These are phyloP conservation scores for Euclidia mi DNA, from an alignment of 2,888 invertebrate species.

Conservation along the genomic window DNA sequence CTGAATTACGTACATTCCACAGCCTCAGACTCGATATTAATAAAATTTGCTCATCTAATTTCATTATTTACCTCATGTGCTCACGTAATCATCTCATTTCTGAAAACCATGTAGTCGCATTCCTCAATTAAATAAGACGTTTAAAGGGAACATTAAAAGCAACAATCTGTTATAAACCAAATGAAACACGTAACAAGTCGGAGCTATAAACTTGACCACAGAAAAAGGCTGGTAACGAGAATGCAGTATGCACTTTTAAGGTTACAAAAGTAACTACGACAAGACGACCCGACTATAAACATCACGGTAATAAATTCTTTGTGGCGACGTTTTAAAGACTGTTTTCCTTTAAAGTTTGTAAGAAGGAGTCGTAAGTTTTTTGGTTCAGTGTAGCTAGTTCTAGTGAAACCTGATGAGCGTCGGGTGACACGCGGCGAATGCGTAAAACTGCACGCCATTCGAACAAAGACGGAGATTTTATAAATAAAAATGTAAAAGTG, in stretches of 20 bases:
- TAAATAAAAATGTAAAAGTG: conserved; percentile 4
- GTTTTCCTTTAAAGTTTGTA: conserved; percentile 24
- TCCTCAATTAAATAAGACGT: not conserved
- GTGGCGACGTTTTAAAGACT: conserved; percentile 14
- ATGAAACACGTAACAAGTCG: conserved; percentile 45
- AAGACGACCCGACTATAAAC: conserved; percentile 43
- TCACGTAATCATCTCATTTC: not conserved
- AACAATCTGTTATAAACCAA: conserved; percentile 36
- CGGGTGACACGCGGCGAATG: conserved; percentile 38
- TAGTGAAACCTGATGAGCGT: conserved; percentile 50
- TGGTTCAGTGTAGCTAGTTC: conserved; percentile 40
- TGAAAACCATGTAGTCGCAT: not conserved
- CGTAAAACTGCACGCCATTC: conserved; percentile 22
- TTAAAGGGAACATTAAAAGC: conserved; percentile 27
- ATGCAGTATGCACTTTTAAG: conserved; percentile 88
- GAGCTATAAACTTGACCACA: conserved; percentile 75
- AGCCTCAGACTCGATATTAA: too few species aligned
- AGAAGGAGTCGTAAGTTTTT: conserved; percentile 26
- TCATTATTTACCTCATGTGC: not conserved
- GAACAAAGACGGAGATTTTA: not conserved
- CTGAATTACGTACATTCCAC: too few species aligned
- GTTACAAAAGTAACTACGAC: conserved; percentile 70
- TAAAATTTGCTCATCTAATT: too few species aligned
- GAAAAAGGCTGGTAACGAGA: conserved; percentile 76
- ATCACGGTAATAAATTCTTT: conserved; percentile 45